Base-by-base conservation (phyloP, 2,113 vertebrate species). In the Chrysemys picta region DNA sequence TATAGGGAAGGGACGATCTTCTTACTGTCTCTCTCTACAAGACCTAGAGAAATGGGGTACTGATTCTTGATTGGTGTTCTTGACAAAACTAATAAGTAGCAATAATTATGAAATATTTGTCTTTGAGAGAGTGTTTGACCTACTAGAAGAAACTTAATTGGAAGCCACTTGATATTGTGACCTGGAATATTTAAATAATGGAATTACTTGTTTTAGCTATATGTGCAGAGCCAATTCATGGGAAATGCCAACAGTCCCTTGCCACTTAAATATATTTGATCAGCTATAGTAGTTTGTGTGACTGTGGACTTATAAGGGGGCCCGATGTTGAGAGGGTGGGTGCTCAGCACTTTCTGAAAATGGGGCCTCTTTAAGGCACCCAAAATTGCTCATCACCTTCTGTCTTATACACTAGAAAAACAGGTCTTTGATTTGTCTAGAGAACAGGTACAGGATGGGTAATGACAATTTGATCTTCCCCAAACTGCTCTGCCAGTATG, bases 321-420 rank as follows among this genome's bases (percentile, higher is more conserved):
- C 42, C 9, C 45, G 3, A 6, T 3, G 79, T 84, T 1, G 1
- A 59, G 75, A 24, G 4, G 50, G 4, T 50, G 62, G 8, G 0
- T 52, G 3, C 50, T 87, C 35, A 25, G 1, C 22, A 16, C 1
- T 42, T 56, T 72, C 4, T 47, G 21, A 83, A 94, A 83, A 83
- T 3, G 59, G 10, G 80, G 35, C 21, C 29, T 78, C 4, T n/a
- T 69, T 69, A 69, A 19, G 62, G 31, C 16, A 69, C 35, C 27
- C 31, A 69, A 17, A 69, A 69, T n/a, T 45, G 16, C 24, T 91
- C 35, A 62, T 1, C 4, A 2, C 29, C n/a, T 45, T 65, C 31
- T 69, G 62, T 69, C 31, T 19, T 69, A n/a, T 45, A 59, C 45
- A 53, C 0, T 86, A 8, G 52, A 69, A 91, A 49, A 2, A 76